Conservation (phyloP, 2,113 vertebrate species). For the Lagopus muta region DNA sequence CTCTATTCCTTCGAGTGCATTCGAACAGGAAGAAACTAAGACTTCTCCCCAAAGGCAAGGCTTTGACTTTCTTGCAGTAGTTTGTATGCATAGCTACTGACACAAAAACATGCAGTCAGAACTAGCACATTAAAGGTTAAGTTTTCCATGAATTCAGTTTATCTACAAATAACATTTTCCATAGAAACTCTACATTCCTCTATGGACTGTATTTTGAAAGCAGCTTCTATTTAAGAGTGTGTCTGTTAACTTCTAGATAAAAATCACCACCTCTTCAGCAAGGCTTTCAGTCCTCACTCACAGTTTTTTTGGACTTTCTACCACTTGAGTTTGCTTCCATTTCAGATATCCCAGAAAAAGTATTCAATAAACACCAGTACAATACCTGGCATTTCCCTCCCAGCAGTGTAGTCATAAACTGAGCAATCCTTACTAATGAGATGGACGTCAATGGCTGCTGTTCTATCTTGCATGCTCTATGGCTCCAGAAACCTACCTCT, state of each 20-base stretch:
- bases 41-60: background rate
- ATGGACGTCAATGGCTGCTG: background rate
- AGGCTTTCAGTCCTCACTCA: background rate
- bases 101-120: accelerated
- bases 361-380: background rate
- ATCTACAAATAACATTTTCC: background rate
- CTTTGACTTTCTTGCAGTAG: background rate
- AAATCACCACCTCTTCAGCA: background rate
- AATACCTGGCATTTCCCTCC: background rate
- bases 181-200: accelerated
- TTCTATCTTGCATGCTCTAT: background rate
- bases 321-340: background rate
- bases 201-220: background rate
- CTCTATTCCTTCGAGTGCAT: background rate
- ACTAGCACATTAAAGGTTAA: background rate
- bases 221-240: background rate
- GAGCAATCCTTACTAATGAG: accelerated
- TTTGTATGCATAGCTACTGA: background rate
- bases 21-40: background rate
- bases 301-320: background rate
- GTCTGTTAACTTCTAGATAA: background rate
- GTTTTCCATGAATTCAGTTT: accelerated
- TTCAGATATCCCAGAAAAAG: background rate
- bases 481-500: background rate
- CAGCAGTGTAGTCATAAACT: accelerated